Percentiles rank a stretch among this genome's conserved stretches.
Conservation (phyloP, 2,113 vertebrate species). For the Equus przewalskii region DNA sequence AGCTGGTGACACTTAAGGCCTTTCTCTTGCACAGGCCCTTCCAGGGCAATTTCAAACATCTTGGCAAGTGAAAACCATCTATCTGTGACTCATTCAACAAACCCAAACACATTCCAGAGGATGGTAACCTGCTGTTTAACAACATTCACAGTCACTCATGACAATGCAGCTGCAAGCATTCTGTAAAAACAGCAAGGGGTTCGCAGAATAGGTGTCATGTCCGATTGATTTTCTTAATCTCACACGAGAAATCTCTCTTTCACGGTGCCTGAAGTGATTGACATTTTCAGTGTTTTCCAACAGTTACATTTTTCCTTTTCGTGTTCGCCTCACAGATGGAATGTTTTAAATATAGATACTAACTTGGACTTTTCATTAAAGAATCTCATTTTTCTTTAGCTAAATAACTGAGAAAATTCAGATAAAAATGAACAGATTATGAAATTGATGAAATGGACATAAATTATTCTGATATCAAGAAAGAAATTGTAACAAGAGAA, state of each 20-base stretch:
- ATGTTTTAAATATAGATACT: constrained; percentile 30
- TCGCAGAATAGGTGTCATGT: neutral
- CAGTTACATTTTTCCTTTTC: neutral
- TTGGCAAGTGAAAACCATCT: neutral
- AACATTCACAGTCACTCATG: neutral
- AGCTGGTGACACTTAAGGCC: neutral
- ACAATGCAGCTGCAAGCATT: neutral
- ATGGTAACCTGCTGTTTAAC: neutral
- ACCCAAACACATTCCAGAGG: neutral
- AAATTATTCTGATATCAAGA: constrained; percentile 18
- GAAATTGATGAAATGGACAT: constrained; percentile 10
- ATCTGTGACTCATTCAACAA: neutral
- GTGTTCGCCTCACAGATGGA: neutral
- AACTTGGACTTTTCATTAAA: neutral
- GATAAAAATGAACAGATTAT: neutral
- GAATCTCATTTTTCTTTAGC: neutral
- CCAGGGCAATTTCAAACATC: neutral
- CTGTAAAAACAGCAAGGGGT: no score
- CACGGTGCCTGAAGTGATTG: neutral
- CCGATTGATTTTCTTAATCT: neutral
- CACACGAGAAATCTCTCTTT: neutral
- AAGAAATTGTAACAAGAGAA: neutral
- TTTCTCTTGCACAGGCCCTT: neutral
- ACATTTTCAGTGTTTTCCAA: neutral
- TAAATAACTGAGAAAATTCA: constrained; percentile 40